These are phyloP conservation scores for Calliphora vicina DNA, from an alignment of 1,140 invertebrate species.

Conservation along the genomic window DNA sequence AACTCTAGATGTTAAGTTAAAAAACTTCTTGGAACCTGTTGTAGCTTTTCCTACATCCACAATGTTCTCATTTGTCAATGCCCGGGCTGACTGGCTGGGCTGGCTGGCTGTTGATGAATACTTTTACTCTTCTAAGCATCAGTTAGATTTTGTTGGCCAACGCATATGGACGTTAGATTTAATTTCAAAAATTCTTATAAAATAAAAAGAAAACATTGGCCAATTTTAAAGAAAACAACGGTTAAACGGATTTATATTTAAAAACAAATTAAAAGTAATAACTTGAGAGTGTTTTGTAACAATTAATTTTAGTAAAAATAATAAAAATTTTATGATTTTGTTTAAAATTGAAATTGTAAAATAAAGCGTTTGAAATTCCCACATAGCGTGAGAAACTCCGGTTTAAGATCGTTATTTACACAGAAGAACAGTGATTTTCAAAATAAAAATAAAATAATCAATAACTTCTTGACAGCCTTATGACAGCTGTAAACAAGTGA, in stretches of 20 bases:
- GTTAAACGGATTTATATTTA: neutral
- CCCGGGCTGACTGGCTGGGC: neutral
- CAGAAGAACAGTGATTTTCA: neutral
- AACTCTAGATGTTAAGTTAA: neutral
- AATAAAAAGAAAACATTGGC: neutral
- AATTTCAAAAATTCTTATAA: neutral
- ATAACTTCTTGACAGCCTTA: neutral
- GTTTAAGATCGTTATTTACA: neutral
- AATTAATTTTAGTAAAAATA: too few relatives aligned
- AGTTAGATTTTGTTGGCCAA: conserved; percentile 19
- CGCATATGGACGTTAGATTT: conserved; percentile 8
- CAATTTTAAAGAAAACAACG: neutral
- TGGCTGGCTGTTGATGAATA: neutral
- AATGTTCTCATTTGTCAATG: conserved; percentile 10
- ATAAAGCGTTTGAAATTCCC: neutral
- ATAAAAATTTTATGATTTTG: neutral
- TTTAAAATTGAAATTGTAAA: too few relatives aligned
- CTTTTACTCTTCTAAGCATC: conserved; percentile 28
- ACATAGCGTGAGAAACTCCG: neutral
- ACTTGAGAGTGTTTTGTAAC: neutral
- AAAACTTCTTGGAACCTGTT: conserved; percentile 27
- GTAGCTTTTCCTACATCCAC: neutral
- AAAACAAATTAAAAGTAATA: neutral
- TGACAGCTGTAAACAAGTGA: neutral
- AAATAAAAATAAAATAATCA: neutral